These are phyloP conservation scores for Drosophila pseudoobscura DNA, from an alignment of 1,140 invertebrate species.

Conservation along the genomic window DNA sequence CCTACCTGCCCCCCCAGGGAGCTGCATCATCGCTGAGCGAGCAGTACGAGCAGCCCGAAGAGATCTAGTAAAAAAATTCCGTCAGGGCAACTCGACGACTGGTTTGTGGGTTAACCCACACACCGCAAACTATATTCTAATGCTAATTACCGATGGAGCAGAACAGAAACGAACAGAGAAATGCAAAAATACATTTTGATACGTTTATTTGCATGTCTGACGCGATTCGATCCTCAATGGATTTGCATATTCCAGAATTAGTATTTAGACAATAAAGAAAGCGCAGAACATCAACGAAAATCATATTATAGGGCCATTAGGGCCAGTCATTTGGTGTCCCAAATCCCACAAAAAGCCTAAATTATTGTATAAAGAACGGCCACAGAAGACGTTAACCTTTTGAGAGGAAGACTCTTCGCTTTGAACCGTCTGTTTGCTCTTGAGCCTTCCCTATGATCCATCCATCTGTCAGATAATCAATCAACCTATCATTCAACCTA, in stretches of 20 bases:
- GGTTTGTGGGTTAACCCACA: slow-evolving; percentile 61
- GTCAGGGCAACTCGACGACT: slow-evolving; percentile 23
- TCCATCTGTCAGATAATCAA: slow-evolving; percentile 35
- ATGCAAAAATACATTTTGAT: slow-evolving; percentile 38
- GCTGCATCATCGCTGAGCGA: slow-evolving; percentile 12
- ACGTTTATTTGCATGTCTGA: slow-evolving; percentile 38
- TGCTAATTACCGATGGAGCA: slow-evolving; percentile 53
- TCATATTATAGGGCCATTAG: slow-evolving; percentile 16
- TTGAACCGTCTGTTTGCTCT: slow-evolving; percentile 26
- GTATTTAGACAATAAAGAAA: slow-evolving; percentile 34
- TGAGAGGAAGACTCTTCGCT: neutral
- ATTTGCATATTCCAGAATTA: slow-evolving; percentile 63
- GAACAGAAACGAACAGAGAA: slow-evolving; percentile 33
- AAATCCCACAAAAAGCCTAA: neutral
- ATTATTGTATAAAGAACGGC: slow-evolving; percentile 34
- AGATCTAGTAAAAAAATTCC: neutral
- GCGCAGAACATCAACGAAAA: slow-evolving; percentile 23
- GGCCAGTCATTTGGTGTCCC: slow-evolving; percentile 4
- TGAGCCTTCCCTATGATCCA: slow-evolving; percentile 13
- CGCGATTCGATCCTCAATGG: neutral
- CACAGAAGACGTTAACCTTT: slow-evolving; percentile 60
- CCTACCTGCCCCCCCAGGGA: slow-evolving; percentile 41
- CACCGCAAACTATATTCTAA: slow-evolving; percentile 59
- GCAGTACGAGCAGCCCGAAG: slow-evolving; percentile 1
- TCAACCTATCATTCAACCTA: slow-evolving; percentile 37